Conservation (phyloP, 2,797 vertebrate species). For the Harpagifer antarcticus region DNA sequence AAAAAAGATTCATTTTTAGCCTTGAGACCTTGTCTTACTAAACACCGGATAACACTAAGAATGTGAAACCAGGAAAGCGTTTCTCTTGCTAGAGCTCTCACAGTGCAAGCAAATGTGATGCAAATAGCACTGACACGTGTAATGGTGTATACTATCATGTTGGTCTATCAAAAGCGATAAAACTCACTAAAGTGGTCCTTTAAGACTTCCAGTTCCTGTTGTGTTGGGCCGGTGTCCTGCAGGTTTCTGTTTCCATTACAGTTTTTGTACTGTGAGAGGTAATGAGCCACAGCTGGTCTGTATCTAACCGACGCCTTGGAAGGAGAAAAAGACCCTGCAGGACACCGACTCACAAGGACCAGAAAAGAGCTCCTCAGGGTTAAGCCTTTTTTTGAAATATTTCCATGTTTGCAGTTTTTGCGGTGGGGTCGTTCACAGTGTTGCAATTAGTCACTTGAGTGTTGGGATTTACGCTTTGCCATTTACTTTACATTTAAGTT, state of each 20-base stretch:
- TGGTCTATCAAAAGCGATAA: constrained; percentile 20
- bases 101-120: background rate
- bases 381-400: background rate
- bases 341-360: constrained; percentile 24
- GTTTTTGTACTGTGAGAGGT: constrained; percentile 46
- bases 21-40: constrained; percentile 8
- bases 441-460: constrained; percentile 31
- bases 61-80: constrained; percentile 5
- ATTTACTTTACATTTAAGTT: constrained; percentile 37
- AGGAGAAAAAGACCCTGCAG: constrained; percentile 36
- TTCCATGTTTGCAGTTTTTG: constrained; percentile 22
- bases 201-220: constrained; percentile 22
- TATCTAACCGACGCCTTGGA: constrained; percentile 33
- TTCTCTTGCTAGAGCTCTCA: background rate
- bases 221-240: constrained; percentile 36
- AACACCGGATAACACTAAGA: constrained; percentile 17
- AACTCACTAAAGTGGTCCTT: constrained; percentile 33
- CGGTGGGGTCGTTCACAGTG: background rate
- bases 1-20: constrained; percentile 11
- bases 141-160: constrained; percentile 37
- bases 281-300: constrained; percentile 61
- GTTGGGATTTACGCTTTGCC: constrained; percentile 37
- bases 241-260: constrained; percentile 47
- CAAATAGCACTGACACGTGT: constrained; percentile 23
- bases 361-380: constrained; percentile 1